Base-by-base conservation (phyloP, 2,797 vertebrate species). In the Champsocephalus esox region DNA sequence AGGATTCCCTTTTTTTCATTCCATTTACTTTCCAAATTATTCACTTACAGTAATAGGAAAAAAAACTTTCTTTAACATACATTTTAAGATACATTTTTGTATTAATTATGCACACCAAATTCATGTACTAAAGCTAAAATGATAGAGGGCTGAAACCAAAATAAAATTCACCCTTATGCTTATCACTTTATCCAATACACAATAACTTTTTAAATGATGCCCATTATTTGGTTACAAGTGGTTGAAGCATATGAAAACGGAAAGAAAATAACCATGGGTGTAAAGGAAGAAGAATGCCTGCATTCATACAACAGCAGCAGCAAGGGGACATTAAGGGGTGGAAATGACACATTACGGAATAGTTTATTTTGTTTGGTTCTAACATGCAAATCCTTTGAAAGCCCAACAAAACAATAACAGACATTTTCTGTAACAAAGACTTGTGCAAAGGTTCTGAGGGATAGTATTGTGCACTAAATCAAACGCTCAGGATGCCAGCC, bases 381-480 rank as follows among this genome's bases (percentile, higher is more conserved):
- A 67, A 84, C 60, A 61, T 84, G 73, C 68, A 83, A 86, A 79
- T 85, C 81, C 85, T 93, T 94, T 94, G 87, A 94, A 92, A 91
- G 61, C 24, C 80, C 66, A 89, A 75, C 7, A 90, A 93, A 94
- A 95, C 92, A 95, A 94, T 91, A 93, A 94, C 92, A 93, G 91
- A 92, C 91, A 91, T 93, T 89, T 91, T 50, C 5, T 51, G 54
- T 66, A 90, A 95, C 94, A 95, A 95, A 93, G 87, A 66, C 62
- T 16, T 7, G 52, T 68, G 73, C 73, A 49, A 66, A 74, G 81
- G 83, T 88, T 88, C 82, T 88, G 71, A 80, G 54, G 57, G 83
- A 76, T 78, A 68, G 86, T 87, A 89, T 93, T 94, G 92, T 93
- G 78, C 67, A 72, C 9, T 74, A 79, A 89, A 92, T 93, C 90